Evolutionary conservation across 1,140 invertebrate species (phyloP).

Genomic region (Solen grandis): DNA sequence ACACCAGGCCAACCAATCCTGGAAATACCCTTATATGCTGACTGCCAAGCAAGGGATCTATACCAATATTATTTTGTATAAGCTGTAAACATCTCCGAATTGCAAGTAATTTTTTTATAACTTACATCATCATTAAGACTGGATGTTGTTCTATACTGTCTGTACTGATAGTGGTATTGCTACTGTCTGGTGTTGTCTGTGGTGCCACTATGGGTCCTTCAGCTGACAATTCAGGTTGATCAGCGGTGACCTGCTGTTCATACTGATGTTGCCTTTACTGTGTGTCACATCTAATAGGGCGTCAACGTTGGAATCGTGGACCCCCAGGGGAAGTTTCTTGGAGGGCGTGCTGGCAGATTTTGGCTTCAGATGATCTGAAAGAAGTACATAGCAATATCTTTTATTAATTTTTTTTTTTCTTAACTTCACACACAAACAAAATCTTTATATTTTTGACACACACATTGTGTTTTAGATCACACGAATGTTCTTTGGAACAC

Average conservation of each 20-base stretch:
- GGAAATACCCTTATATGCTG: no score
- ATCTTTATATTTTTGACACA: no score
- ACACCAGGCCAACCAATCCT: no score
- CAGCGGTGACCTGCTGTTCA: constrained; percentile 26
- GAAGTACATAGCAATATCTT: no score
- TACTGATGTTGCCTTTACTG: constrained; percentile 34
- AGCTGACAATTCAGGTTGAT: not conserved
- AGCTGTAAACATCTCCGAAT: no score
- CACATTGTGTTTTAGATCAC: no score
- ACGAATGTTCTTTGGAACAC: no score
- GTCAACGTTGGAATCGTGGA: constrained; percentile 34
- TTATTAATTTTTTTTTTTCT: no score
- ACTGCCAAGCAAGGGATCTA: no score
- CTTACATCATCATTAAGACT: constrained; percentile 34
- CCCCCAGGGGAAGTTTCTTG: not conserved
- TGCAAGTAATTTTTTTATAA: not conserved
- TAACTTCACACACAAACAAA: no score
- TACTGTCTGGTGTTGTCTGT: constrained; percentile 2
- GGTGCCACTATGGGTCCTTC: not conserved
- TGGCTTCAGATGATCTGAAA: constrained; percentile 4
- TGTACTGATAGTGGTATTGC: constrained; percentile 10
- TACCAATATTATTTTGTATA: no score
- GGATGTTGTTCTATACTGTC: constrained; percentile 7
- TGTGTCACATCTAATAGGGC: not conserved
- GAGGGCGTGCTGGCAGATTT: constrained; percentile 33